A percentile compares a stretch with the other conserved stretches of the same genome.
These are phyloP conservation scores for Tupaia chinensis DNA, from an alignment of 2,113 vertebrate genomes.

Conservation along the genomic window DNA sequence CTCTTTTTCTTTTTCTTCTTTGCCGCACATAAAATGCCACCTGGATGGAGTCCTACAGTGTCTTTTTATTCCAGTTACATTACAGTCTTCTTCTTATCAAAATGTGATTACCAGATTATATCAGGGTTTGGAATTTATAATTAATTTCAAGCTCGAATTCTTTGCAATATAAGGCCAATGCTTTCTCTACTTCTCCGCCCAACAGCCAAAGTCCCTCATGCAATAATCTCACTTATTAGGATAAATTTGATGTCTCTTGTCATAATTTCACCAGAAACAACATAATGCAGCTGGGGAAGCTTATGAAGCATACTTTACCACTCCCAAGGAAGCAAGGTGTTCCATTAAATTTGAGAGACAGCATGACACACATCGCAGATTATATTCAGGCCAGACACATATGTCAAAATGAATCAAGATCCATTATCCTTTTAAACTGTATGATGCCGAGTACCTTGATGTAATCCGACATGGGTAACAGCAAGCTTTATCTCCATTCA, in stretches of 20 bases:
- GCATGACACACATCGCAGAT: neutral
- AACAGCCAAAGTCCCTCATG: neutral
- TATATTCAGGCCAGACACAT: slow-evolving; percentile 19
- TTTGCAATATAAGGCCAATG: neutral
- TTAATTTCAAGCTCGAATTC: neutral
- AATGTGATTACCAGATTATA: neutral
- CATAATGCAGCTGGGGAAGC: neutral
- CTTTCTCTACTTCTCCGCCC: accelerated
- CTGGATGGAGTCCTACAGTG: neutral
- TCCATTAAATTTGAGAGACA: neutral
- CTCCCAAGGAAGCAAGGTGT: neutral
- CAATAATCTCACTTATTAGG: neutral
- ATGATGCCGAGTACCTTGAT: slow-evolving; percentile 32
- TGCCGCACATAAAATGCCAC: neutral
- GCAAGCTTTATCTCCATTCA: neutral
- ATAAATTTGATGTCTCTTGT: neutral
- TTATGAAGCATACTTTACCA: neutral
- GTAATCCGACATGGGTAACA: neutral
- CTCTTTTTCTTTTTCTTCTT: neutral
- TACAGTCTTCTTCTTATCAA: neutral
- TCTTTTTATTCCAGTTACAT: neutral
- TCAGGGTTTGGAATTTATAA: neutral
- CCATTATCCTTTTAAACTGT: slow-evolving; percentile 27
- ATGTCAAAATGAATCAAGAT: slow-evolving; percentile 27
- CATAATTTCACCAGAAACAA: neutral